A percentile compares a stretch with the other conserved stretches of the same genome.
Evolutionary conservation across 2,113 vertebrate genomes (phyloP).

Genomic region (Acanthochromis polyacanthus): DNA sequence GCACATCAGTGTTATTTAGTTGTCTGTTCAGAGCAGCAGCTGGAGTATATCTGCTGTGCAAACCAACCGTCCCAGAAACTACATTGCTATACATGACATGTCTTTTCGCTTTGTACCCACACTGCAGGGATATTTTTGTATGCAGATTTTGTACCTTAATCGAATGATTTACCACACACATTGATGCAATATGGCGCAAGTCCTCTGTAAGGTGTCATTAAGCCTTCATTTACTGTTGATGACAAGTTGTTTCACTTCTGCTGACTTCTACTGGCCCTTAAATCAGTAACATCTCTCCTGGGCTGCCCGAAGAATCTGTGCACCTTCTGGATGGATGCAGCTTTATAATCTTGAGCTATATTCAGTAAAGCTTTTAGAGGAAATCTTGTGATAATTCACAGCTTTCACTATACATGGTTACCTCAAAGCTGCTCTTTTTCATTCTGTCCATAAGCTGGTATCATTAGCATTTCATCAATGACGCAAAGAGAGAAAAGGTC

Average conservation of each 20-base stretch:
- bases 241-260: conserved; percentile 50
- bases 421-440: conserved; percentile 35
- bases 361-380: conserved; percentile 39
- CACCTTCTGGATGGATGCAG: conserved; percentile 45
- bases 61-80: background rate
- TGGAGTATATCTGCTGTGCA: conserved; percentile 1
- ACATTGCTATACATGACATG: conserved; percentile 2
- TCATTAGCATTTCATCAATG: conserved; percentile 71
- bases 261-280: conserved; percentile 45
- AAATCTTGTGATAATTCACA: conserved; percentile 28
- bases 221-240: conserved; percentile 55
- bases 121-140: background rate
- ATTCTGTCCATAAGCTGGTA: conserved; percentile 32
- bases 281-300: conserved; percentile 52
- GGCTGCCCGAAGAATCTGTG: conserved; percentile 40
- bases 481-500: conserved; percentile 55
- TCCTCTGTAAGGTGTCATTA: conserved; percentile 32
- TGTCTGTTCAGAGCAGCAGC: conserved; percentile 10
- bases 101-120: background rate
- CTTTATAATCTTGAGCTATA: conserved; percentile 63
- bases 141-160: background rate
- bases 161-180: background rate
- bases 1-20: conserved; percentile 32
- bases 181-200: conserved; percentile 5
- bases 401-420: conserved; percentile 8